Evolutionary conservation across 2,888 invertebrate genomes (phyloP), one percentile per base, ranked within the genome.

Genomic region (Ochropleura leucogaster): DNA sequence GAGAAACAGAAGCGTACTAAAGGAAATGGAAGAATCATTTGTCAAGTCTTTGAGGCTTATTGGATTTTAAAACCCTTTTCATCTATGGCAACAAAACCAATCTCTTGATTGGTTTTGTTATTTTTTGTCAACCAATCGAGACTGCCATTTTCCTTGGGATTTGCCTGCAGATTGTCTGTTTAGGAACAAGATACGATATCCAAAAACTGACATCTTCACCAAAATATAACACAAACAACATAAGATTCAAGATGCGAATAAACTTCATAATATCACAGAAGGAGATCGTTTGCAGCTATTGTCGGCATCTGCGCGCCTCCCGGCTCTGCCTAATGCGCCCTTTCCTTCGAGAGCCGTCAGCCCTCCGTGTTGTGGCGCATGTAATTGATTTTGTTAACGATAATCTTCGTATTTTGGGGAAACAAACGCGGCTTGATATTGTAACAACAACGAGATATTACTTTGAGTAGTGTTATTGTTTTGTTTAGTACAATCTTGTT

Each of bases 381-480:
- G 82, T 82, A 76, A 81, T 81, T 80, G 72, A 81, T 81, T 80
- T 72, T 55, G 82, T 46, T 72, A 72, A 72, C 72, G 72, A 72
- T 76, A 72, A 75, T 74, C 67, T 71, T 46, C 20, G 70, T 70
- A 71, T 74, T 80, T 65, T 57, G 64, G 66, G 55, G 55, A 46
- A 69, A 80, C 60, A 59, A 60, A 49, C 49, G 60, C 69, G 46
- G n/a, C 47, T 60, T 79, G 30, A 63, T 76, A 68, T 67, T 63
- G 68, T 77, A 18, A 76, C 77, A 62, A 60, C 47, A 53, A 18
- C 9, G 40, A 63, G 20, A 68, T 44, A 63, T 57, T 57, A 55
- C 49, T 68, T 47, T 42, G 44, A 51, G 8, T 51, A 51, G 65
- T 65, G 40, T 2, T 46, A 44, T 46, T 12, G 16, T 20, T 20